Percentiles rank a stretch among this genome's conserved stretches.
These are phyloP conservation scores for Nomada ferruginata DNA, from an alignment of 2,888 invertebrate genomes.

Conservation along the genomic window DNA sequence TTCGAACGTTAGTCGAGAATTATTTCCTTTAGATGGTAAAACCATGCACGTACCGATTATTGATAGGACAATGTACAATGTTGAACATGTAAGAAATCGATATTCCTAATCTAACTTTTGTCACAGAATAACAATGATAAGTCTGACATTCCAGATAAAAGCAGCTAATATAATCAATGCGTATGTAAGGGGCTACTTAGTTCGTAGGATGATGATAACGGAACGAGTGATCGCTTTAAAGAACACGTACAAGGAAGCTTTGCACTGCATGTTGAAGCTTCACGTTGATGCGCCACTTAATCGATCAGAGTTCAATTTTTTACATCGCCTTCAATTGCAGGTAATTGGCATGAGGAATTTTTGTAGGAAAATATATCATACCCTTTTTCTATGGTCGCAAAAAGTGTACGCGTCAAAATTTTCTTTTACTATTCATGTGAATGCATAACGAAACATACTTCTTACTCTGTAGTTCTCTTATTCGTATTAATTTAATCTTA, in stretches of 20 bases:
- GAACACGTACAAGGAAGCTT: conserved; percentile 91
- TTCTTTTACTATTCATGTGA: conserved; percentile 4
- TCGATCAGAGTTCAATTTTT: conserved; percentile 88
- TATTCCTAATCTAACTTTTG: neutral
- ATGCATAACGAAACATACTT: conserved; percentile 8
- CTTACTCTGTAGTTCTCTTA: neutral
- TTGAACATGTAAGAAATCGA: conserved; percentile 76
- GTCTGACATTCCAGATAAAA: conserved; percentile 77
- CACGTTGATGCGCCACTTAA: conserved; percentile 86
- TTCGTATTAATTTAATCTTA: neutral
- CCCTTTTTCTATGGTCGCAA: too few species aligned
- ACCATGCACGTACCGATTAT: conserved; percentile 72
- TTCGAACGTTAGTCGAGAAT: conserved; percentile 75
- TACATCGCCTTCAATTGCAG: conserved; percentile 90
- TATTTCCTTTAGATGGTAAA: conserved; percentile 78
- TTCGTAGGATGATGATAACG: conserved; percentile 92
- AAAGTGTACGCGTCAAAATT: neutral
- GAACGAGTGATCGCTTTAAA: conserved; percentile 92
- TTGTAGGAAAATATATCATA: neutral
- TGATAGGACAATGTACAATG: conserved; percentile 73
- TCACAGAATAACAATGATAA: neutral
- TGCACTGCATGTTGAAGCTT: conserved; percentile 90
- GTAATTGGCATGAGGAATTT: conserved; percentile 80
- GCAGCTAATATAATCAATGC: conserved; percentile 90
- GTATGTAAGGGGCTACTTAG: conserved; percentile 90